These are phyloP conservation scores for Rhinatrema bivittatum DNA, from an alignment of 2,797 vertebrate species.

Conservation along the genomic window DNA sequence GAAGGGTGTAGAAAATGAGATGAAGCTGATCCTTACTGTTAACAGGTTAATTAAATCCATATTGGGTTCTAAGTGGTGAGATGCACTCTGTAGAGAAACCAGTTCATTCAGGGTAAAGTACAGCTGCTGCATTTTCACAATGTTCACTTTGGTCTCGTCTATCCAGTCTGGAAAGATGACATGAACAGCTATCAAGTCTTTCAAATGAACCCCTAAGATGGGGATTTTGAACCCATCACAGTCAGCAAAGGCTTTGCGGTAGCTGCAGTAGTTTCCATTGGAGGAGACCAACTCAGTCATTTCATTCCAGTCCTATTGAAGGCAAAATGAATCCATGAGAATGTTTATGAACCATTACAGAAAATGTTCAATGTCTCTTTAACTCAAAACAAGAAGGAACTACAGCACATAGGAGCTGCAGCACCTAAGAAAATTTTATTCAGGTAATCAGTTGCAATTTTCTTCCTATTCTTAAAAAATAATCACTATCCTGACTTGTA, in stretches of 20 bases:
- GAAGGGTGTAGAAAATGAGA: too few species aligned
- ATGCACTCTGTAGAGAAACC: slow-evolving; percentile 79
- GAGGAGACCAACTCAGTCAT: slow-evolving; percentile 95
- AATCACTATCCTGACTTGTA: too few species aligned
- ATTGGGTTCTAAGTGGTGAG: slow-evolving; percentile 85
- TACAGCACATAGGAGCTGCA: too few species aligned
- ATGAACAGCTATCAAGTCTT: slow-evolving; percentile 92
- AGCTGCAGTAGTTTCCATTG: slow-evolving; percentile 90
- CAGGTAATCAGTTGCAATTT: too few species aligned
- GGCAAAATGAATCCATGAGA: background rate
- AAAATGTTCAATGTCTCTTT: too few species aligned
- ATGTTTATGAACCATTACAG: too few species aligned
- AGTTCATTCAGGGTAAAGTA: slow-evolving; percentile 89
- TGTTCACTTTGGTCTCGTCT: slow-evolving; percentile 80
- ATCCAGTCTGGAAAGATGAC: slow-evolving; percentile 90
- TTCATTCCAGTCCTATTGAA: slow-evolving; percentile 93
- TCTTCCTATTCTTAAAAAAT: too few species aligned
- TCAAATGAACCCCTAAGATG: slow-evolving; percentile 92
- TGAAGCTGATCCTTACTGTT: slow-evolving; percentile 79
- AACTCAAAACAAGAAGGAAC: too few species aligned
- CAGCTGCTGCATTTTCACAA: slow-evolving; percentile 96
- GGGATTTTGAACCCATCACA: slow-evolving; percentile 88
- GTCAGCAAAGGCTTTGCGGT: slow-evolving; percentile 86
- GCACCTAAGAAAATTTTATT: too few species aligned
- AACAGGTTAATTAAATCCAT: slow-evolving; percentile 94